These are phyloP conservation scores for Mastomys coucha DNA, from an alignment of 2,113 vertebrate species.

Conservation along the genomic window DNA sequence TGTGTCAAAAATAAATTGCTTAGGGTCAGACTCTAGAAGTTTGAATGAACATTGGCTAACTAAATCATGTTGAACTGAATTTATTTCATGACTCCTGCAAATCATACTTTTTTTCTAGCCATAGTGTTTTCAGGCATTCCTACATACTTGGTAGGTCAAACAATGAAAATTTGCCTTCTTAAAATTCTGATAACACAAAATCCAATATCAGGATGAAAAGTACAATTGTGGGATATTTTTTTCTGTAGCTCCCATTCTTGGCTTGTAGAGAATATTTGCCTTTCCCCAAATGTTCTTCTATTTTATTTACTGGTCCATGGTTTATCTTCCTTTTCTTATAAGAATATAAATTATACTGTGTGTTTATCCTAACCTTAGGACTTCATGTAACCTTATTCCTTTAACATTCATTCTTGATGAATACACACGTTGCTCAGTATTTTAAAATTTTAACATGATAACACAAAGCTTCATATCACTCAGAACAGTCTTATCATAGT, in stretches of 20 bases:
- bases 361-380: not conserved
- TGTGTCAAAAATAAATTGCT: not conserved
- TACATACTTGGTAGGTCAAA: not conserved
- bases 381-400: not conserved
- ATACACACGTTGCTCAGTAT: not conserved
- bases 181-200: not conserved
- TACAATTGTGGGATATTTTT: not conserved
- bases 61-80: not conserved
- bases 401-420: not conserved
- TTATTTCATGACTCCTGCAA: not conserved
- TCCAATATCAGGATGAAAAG: not conserved
- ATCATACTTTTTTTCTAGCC: not conserved
- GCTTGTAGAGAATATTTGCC: not conserved
- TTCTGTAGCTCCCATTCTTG: not conserved
- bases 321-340: not conserved
- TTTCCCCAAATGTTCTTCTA: not conserved
- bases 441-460: not conserved
- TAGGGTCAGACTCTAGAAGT: not conserved
- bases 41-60: not conserved
- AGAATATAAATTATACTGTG: not conserved
- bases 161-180: not conserved
- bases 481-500: not conserved
- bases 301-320: not conserved
- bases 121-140: not conserved
- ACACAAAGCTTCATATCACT: not conserved